Percentiles rank a stretch among this genome's conserved stretches.
Evolutionary conservation across 2,113 vertebrate species (phyloP).

Genomic region (Physeter macrocephalus): DNA sequence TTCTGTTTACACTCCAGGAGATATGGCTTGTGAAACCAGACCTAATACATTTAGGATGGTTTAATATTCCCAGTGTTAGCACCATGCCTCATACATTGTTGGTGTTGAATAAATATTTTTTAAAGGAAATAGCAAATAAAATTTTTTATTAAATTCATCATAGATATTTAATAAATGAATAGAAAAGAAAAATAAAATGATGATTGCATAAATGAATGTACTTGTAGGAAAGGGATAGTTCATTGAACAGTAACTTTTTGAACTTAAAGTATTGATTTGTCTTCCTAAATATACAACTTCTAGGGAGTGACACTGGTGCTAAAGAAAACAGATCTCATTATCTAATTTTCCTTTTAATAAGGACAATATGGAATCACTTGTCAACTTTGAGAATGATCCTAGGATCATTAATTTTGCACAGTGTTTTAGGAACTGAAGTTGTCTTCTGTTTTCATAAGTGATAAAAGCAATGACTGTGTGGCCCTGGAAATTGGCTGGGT

Average conservation of each 20-base stretch:
- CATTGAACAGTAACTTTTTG: background rate
- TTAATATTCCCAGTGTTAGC: background rate
- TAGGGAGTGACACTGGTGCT: background rate
- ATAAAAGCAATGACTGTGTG: conserved; percentile 48
- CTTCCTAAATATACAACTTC: background rate
- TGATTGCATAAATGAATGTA: background rate
- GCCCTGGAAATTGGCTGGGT: conserved; percentile 56
- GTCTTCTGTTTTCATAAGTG: conserved; percentile 60
- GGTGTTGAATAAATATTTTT: background rate
- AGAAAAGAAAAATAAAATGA: background rate
- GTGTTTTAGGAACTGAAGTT: conserved; percentile 6
- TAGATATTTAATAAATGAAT: background rate
- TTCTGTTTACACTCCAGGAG: background rate
- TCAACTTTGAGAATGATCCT: conserved; percentile 28
- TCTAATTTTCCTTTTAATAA: conserved; percentile 45
- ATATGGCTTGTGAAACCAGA: background rate
- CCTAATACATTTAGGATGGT: background rate
- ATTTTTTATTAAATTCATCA: background rate
- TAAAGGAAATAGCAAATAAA: background rate
- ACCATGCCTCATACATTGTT: background rate
- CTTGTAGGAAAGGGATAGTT: background rate
- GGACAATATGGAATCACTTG: background rate
- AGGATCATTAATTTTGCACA: conserved; percentile 35
- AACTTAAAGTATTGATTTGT: background rate
- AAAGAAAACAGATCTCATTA: background rate